phyloP scores from a whole-genome alignment of 1,140 invertebrate species.

The Telenomus remus region DNA sequence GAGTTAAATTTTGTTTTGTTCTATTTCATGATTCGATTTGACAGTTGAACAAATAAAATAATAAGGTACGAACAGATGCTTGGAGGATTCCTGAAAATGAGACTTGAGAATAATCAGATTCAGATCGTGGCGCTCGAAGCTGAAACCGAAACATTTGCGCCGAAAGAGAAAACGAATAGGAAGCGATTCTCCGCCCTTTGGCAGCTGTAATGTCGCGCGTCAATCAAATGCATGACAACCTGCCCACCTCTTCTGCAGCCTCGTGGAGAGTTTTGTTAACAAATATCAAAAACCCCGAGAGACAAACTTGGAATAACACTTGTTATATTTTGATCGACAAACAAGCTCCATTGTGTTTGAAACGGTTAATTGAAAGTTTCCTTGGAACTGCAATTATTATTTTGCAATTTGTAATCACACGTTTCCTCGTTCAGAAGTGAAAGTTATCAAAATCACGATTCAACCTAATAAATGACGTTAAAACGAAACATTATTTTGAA shows the following conservation, averaged over 20 bases:
- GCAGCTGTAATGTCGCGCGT: conserved; percentile 45
- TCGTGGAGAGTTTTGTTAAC: conserved; percentile 35
- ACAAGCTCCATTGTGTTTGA: neutral
- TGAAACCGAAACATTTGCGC: conserved; percentile 39
- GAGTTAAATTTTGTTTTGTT: too few species aligned
- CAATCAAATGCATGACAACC: conserved; percentile 45
- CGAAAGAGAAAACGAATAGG: conserved; percentile 43
- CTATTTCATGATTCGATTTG: too few species aligned
- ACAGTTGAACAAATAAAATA: too few species aligned
- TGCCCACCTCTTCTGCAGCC: conserved; percentile 36
- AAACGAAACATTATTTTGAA: too few species aligned
- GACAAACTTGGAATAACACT: conserved; percentile 13
- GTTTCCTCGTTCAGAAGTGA: too few species aligned
- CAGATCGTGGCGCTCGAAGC: conserved; percentile 26
- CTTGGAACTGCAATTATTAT: too few species aligned
- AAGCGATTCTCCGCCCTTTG: conserved; percentile 40
- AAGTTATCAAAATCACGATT: too few species aligned
- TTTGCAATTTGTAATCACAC: too few species aligned
- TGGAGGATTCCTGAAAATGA: conserved; percentile 35
- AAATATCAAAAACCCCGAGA: conserved; percentile 13
- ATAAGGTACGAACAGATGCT: conserved; percentile 38
- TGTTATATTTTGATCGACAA: neutral
- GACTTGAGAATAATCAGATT: conserved; percentile 43
- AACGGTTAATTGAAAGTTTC: too few species aligned
- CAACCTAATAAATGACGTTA: too few species aligned